Evolutionary conservation across 1,140 invertebrate species (phyloP).

Genomic region (Drosophila kanapiae): DNA sequence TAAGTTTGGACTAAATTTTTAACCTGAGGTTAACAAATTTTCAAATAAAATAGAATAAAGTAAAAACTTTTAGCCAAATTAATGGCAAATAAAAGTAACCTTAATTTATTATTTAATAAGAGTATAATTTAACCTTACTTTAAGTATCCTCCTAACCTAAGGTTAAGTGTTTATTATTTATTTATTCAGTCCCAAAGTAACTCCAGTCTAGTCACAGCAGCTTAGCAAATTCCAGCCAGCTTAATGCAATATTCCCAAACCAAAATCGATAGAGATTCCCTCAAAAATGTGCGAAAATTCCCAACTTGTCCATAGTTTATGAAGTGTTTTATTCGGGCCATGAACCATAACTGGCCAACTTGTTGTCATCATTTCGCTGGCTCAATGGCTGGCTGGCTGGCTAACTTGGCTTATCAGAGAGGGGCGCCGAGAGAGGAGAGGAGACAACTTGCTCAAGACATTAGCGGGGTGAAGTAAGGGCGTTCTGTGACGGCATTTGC

Average conservation of each 20-base stretch:
- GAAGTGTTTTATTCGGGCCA: slow-evolving; percentile 32
- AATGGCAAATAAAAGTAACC: no score
- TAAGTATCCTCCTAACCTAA: not conserved
- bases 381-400: slow-evolving; percentile 3
- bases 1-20: not conserved
- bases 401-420: not conserved
- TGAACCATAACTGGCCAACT: slow-evolving; percentile 38
- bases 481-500: slow-evolving; percentile 48
- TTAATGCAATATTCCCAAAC: not conserved
- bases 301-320: slow-evolving; percentile 27
- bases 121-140: no score
- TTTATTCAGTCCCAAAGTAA: not conserved
- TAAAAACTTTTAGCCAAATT: no score
- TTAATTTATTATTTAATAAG: no score
- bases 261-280: slow-evolving; percentile 20
- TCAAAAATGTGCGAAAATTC: slow-evolving; percentile 21
- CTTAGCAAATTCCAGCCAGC: not conserved
- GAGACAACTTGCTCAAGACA: slow-evolving; percentile 44
- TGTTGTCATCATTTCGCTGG: slow-evolving; percentile 34
- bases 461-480: slow-evolving; percentile 24
- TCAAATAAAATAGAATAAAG: no score
- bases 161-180: not conserved
- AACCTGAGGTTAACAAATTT: not conserved
- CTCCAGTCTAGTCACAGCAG: not conserved
- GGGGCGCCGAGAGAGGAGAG: no score